phyloP scores from a whole-genome alignment of 2,797 vertebrate species.

The Lacerta viridis region DNA sequence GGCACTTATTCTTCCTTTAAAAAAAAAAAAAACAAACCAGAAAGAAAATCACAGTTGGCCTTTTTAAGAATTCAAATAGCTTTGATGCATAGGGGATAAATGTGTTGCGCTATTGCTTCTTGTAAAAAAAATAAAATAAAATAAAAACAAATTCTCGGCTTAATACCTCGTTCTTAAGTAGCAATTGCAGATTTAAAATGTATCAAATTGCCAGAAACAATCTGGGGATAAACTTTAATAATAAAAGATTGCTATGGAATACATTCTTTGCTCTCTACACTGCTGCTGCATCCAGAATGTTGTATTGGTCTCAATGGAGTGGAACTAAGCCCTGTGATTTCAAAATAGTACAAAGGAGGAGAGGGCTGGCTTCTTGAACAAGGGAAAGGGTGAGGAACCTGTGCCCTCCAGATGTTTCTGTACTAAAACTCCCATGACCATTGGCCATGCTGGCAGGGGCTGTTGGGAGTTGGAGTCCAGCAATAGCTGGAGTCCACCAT shows the following conservation, averaged over 20 bases:
- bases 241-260: conserved; percentile 9
- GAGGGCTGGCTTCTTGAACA: background rate
- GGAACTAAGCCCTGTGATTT: background rate
- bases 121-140: conserved; percentile 26
- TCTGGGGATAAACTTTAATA: conserved; percentile 30
- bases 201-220: conserved; percentile 53
- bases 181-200: conserved; percentile 53
- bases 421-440: too few species aligned
- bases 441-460: too few species aligned
- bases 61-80: conserved; percentile 36
- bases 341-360: background rate
- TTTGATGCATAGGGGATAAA: conserved; percentile 47
- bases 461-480: too few species aligned
- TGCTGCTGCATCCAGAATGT: background rate
- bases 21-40: too few species aligned
- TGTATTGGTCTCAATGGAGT: background rate
- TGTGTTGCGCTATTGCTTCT: conserved; percentile 51
- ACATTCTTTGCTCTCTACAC: conserved; percentile 24
- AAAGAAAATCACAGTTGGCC: conserved; percentile 40
- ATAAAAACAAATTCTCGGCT: background rate
- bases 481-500: too few species aligned
- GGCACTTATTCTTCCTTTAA: conserved; percentile 23
- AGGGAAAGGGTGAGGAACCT: too few species aligned
- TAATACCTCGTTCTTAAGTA: conserved; percentile 50
- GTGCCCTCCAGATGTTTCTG: too few species aligned